Conservation (phyloP, 35 echinoderm and acorn worm genomes). For the Hemicentrotus pulcherrimus region DNA sequence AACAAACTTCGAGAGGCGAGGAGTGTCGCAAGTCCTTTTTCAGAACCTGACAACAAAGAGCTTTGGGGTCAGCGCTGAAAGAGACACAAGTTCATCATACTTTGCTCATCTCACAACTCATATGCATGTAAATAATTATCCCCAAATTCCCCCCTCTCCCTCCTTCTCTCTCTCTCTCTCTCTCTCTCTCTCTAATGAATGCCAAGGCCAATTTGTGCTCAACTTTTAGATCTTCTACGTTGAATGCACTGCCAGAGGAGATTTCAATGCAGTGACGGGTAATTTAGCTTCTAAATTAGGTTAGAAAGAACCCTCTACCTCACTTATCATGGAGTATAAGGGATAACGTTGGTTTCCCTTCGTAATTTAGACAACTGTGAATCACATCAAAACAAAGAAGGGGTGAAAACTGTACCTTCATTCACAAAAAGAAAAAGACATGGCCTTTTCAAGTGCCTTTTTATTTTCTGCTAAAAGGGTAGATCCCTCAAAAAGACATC, state of each 20-base stretch:
- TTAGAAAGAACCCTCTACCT: background rate
- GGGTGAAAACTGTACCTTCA: background rate
- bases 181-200: background rate
- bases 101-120: background rate
- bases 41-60: background rate
- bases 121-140: slow-evolving; percentile 15
- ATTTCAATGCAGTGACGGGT: background rate
- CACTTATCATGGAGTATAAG: background rate
- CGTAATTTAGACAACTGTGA: background rate
- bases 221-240: background rate
- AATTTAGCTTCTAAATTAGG: slow-evolving; percentile 12
- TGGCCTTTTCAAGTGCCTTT: background rate
- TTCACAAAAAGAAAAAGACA: background rate
- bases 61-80: background rate
- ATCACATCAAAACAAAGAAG: background rate
- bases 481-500: background rate
- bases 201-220: background rate
- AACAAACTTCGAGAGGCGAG: background rate
- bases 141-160: background rate
- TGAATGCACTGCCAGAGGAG: background rate
- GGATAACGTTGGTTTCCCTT: background rate
- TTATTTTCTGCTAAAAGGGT: no score
- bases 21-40: background rate
- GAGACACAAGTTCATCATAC: background rate
- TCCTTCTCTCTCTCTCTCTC: background rate